Conservation (phyloP, 2,113 vertebrate genomes). For the Pleuronectes platessa region DNA sequence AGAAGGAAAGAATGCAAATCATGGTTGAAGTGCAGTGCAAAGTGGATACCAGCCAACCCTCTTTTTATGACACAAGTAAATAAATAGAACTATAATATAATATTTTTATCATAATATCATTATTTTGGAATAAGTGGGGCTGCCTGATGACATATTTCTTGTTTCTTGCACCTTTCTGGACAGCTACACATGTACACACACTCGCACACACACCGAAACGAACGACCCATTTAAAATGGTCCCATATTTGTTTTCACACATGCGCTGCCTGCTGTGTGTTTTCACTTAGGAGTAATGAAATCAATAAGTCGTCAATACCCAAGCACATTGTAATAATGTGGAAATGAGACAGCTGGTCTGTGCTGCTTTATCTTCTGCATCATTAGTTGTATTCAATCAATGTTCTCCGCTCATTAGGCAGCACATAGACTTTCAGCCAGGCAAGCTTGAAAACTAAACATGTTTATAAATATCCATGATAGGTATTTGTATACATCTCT, state of each 20-base stretch:
- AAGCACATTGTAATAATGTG: constrained; percentile 50
- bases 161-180: background rate
- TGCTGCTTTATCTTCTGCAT: constrained; percentile 46
- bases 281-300: constrained; percentile 54
- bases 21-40: too few relatives aligned
- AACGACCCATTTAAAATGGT: background rate
- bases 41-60: too few relatives aligned
- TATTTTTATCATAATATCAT: background rate
- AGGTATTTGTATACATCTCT: background rate
- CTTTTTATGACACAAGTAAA: too few relatives aligned
- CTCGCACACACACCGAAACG: too few relatives aligned
- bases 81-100: too few relatives aligned
- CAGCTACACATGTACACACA: background rate
- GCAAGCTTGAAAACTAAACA: background rate
- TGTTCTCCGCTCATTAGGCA: constrained; percentile 57
- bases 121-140: background rate
- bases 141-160: too few relatives aligned
- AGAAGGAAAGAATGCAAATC: too few relatives aligned
- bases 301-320: constrained; percentile 64
- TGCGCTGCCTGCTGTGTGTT: constrained; percentile 2
- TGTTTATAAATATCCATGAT: constrained; percentile 6
- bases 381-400: constrained; percentile 60
- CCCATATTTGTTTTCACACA: constrained; percentile 7
- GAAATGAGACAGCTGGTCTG: constrained; percentile 47
- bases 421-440: constrained; percentile 53